Evolutionary conservation across 2,113 vertebrate species (phyloP), one percentile per base, ranked within the genome.

Genomic region (Indicator maculatus): DNA sequence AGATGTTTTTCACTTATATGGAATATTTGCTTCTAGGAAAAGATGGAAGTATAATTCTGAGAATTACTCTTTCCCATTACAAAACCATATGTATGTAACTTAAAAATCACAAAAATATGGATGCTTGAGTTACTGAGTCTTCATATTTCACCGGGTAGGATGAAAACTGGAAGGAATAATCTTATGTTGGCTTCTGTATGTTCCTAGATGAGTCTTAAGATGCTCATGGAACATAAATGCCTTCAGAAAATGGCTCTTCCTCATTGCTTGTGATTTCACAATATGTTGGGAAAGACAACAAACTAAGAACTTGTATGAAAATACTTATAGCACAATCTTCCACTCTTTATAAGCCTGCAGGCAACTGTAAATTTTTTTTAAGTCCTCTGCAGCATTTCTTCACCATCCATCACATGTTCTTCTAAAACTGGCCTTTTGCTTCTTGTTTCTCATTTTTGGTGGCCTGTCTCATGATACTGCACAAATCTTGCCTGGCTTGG

Each of bases 371-470:
- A 70, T 8, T 10, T 30, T n/a, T n/a, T 53, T 26, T 8, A 69
- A 55, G 52, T 17, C 18, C 15, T 52, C 24, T 45, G 13, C 20
- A 44, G 6, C 20, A 64, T 75, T 67, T 39, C 23, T 59, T 44
- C 15, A 39, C 6, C 0, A 0, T 53, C 4, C 16, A 58, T 18
- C 9, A 6, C 1, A 0, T 12, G 11, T n/a, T 39, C 11, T 70
- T 85, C 58, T 67, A n/a, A 63, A 44, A 47, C 16, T 47, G 16
- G 1, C 5, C 6, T 71, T 70, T 61, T 20, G 9, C 36, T 69
- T 71, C n/a, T 9, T 2, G 2, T 63, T 79, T 72, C 27, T 9
- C 3, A 2, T 13, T 39, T 39, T 33, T 47, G 9, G 13, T 55
- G 36, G 21, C 33, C 19, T 36, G 14, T 31, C 17, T 36, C 58